Percentiles rank a stretch among this genome's conserved stretches.
These are phyloP conservation scores for Acronicta alni DNA, from an alignment of 2,888 invertebrate genomes.

Conservation along the genomic window DNA sequence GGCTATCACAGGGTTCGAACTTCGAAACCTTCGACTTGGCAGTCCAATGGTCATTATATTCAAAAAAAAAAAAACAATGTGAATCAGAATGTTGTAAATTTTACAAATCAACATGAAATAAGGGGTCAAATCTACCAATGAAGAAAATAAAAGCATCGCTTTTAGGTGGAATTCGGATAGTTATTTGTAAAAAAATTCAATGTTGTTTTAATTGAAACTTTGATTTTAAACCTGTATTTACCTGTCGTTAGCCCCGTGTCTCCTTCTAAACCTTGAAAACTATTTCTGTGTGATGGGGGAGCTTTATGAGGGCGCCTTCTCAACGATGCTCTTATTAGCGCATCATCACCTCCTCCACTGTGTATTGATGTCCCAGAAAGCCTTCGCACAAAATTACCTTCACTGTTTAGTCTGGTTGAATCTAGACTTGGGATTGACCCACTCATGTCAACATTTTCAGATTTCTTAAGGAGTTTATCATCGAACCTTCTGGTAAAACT, in stretches of 20 bases:
- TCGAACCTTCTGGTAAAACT: conserved; percentile 82
- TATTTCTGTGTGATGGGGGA: conserved; percentile 88
- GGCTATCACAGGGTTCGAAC: too few relatives aligned
- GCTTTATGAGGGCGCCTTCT: conserved; percentile 89
- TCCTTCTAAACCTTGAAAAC: conserved; percentile 89
- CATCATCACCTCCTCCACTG: conserved; percentile 89
- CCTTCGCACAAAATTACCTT: conserved; percentile 81
- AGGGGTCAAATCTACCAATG: too few relatives aligned
- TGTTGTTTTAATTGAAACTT: too few relatives aligned
- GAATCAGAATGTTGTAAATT: too few relatives aligned
- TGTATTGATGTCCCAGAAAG: conserved; percentile 84
- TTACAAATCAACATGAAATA: too few relatives aligned
- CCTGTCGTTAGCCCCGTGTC: conserved; percentile 81
- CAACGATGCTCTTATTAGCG: conserved; percentile 89
- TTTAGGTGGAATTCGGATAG: too few relatives aligned
- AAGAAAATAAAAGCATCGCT: too few relatives aligned
- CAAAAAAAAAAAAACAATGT: too few relatives aligned
- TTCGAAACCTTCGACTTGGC: too few relatives aligned
- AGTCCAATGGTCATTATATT: too few relatives aligned
- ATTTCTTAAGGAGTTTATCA: conserved; percentile 81
- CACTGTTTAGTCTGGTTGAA: conserved; percentile 75
- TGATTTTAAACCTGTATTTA: conserved; percentile 50
- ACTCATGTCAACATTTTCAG: conserved; percentile 79
- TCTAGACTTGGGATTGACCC: conserved; percentile 84
- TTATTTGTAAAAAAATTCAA: too few relatives aligned